phyloP scores from a whole-genome alignment of 1,140 invertebrate species.

The Halictus rubicundus region DNA sequence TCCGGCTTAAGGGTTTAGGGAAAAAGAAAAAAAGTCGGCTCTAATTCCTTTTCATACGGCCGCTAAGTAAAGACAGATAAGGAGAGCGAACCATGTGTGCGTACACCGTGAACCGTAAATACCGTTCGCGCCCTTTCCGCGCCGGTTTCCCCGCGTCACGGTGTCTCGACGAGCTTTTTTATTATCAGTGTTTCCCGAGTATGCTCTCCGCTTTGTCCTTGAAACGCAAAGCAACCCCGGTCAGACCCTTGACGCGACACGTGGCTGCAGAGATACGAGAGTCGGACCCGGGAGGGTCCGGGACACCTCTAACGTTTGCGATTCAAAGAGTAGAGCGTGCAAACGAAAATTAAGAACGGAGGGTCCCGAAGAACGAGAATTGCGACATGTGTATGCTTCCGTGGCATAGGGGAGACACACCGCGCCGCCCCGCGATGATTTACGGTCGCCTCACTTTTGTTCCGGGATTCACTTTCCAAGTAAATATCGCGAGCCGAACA shows the following conservation, averaged over 20 bases:
- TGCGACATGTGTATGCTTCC: constrained; percentile 33
- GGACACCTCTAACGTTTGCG: constrained; percentile 30
- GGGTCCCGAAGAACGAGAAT: constrained; percentile 37
- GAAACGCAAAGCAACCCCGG: background rate
- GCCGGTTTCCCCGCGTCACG: background rate
- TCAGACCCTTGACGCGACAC: constrained; percentile 4
- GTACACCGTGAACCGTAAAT: constrained; percentile 33
- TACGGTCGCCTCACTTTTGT: constrained; percentile 5
- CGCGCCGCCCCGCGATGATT: background rate
- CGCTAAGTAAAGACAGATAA: constrained; percentile 38
- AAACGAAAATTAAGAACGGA: constrained; percentile 38
- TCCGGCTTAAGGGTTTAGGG: constrained; percentile 32
- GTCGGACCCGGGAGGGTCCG: constrained; percentile 14
- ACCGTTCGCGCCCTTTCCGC: constrained; percentile 2
- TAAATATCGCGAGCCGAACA: background rate
- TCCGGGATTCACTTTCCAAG: constrained; percentile 21
- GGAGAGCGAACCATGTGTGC: background rate
- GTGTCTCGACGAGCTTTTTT: constrained; percentile 1
- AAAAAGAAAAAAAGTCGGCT: constrained; percentile 8
- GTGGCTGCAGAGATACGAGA: constrained; percentile 8
- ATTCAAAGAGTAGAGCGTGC: constrained; percentile 34
- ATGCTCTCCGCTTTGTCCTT: constrained; percentile 1
- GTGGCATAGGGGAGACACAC: background rate
- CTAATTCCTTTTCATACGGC: constrained; percentile 43
- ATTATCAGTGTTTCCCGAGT: background rate